Evolutionary conservation across 2,797 vertebrate species (phyloP), one percentile per base, ranked within the genome.

Genomic region (Acrocephalus scirpaceus): DNA sequence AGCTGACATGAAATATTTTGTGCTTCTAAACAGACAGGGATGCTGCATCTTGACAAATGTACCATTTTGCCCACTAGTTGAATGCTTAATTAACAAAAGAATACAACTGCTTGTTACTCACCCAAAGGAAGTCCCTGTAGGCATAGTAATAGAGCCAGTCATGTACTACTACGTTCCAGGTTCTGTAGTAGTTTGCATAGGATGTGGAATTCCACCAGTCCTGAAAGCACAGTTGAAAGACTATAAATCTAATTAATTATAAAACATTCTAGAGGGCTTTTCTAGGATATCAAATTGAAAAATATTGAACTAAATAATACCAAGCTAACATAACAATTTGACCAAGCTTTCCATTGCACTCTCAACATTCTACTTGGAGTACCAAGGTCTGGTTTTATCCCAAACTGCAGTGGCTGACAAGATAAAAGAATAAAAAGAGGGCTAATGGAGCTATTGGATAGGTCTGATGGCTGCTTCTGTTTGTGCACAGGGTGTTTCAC

Each of bases 161-260:
- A 73, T 99, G 99, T 16, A 99, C 99, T 19, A 99, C 99, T 13
- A 99, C 99, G 1, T 99, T 99, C 99, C 99, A 99, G 14, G 99
- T 99, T 88, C 99, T 98, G 89, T 99, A 99, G 96, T 99, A 99
- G 97, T 99, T 99, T 89, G 99, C 98, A 97, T 98, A 99, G 57
- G 99, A 99, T 42, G 99, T 99, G 45, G 99, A 99, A 95, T 99
- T 99, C 99, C 99, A 99, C 99, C 99, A 99, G 83, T 99, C 99
- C 99, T 99, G 89, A 74, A 94, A 96, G 47, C 27, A 73, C 53
- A 62, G 91, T 76, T 48, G 4, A 76, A 56, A 73, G 30, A 56
- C 3, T 44, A 5, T 36, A 44, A 36, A 38, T 38, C 20, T 65
- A 62, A 75, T 50, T 10, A 58, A 71, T 9, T 27, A 58, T 23